Evolutionary conservation across 2,113 vertebrate genomes (phyloP).

Genomic region (Ctenodactylus gundi): DNA sequence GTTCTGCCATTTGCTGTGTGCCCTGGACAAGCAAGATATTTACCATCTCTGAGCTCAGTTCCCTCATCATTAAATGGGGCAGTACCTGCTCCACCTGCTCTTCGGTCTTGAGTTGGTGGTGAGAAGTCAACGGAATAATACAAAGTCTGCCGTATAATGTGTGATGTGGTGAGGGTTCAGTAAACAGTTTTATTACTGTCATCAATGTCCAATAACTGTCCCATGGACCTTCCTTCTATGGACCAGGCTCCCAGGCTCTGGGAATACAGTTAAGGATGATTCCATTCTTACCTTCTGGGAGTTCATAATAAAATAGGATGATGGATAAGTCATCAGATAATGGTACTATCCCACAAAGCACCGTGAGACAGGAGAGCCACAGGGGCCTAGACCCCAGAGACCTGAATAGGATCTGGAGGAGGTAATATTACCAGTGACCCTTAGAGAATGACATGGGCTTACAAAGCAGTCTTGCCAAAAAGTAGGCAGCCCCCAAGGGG

Average conservation of each 20-base stretch:
- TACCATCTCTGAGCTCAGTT: not conserved
- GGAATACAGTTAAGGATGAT: not conserved
- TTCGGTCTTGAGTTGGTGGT: not conserved
- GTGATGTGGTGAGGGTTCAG: not conserved
- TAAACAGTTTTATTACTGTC: not conserved
- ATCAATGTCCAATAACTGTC: not conserved
- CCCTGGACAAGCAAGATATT: not conserved
- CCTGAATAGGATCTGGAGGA: not conserved
- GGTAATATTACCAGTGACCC: accelerated
- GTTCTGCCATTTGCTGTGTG: not conserved
- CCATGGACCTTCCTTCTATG: accelerated
- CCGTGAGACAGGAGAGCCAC: not conserved
- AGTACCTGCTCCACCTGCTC: not conserved
- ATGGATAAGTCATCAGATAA: too few relatives aligned
- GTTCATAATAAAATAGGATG: too few relatives aligned
- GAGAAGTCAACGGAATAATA: not conserved
- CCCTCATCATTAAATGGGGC: not conserved
- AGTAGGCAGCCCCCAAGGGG: not conserved
- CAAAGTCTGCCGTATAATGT: not conserved
- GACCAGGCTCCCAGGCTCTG: not conserved
- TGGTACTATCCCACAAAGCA: accelerated
- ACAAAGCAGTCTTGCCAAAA: accelerated
- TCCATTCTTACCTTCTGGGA: not conserved
- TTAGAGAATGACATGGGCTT: too few relatives aligned
- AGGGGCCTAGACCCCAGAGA: not conserved